Evolutionary conservation across 2,113 vertebrate genomes (phyloP).

Genomic region (Oncorhynchus keta): DNA sequence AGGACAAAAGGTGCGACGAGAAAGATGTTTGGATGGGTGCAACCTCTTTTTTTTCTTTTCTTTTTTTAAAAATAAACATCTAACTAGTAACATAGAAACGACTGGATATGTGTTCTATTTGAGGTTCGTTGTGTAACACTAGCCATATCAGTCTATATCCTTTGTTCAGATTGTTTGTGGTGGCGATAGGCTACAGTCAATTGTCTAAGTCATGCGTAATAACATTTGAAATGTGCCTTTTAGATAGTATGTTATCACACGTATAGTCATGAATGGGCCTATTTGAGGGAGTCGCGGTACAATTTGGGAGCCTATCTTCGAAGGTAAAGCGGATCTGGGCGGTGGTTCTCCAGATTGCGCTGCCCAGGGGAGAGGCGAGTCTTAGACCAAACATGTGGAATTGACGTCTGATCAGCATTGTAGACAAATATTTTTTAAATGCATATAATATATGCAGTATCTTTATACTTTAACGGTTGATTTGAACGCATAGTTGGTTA

Average conservation of each 20-base stretch:
- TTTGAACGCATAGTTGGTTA: neutral
- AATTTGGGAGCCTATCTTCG: constrained; percentile 4
- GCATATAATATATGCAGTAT: neutral
- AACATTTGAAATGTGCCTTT: constrained; percentile 1
- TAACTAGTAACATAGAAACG: neutral
- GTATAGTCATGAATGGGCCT: neutral
- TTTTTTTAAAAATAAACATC: neutral
- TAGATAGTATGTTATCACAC: neutral
- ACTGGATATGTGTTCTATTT: neutral
- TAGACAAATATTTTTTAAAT: neutral
- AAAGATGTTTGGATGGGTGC: neutral
- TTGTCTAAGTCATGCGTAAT: constrained; percentile 4
- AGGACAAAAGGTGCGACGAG: constrained; percentile 3
- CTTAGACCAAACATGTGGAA: constrained; percentile 43
- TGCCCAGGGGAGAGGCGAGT: constrained; percentile 48
- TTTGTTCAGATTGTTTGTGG: constrained; percentile 50
- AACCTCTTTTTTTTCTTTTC: neutral
- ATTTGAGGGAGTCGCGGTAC: constrained; percentile 9
- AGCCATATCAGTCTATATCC: constrained; percentile 17
- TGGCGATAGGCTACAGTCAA: constrained; percentile 1
- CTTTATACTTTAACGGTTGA: neutral
- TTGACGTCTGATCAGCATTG: constrained; percentile 6
- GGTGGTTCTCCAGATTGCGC: constrained; percentile 66
- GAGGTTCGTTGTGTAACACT: neutral
- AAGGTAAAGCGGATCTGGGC: constrained; percentile 57